Percentiles rank a stretch among this genome's conserved stretches.
Evolutionary conservation across 2,888 invertebrate genomes (phyloP).

Genomic region (Neoscelio sp.): DNA sequence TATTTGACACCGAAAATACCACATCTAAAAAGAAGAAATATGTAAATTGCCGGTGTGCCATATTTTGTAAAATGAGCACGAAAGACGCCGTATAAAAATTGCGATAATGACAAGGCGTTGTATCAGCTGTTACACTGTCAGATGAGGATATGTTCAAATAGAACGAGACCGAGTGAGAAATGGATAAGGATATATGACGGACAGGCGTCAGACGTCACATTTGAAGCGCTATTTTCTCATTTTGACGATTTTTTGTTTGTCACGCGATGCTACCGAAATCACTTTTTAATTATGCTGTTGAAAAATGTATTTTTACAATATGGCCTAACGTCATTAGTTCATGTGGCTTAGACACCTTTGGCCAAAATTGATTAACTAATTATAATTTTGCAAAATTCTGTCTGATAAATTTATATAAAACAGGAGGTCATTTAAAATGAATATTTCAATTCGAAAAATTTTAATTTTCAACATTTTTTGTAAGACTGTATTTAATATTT

Average conservation of each 20-base stretch:
- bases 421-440: too few species aligned
- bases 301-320: too few species aligned
- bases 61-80: conserved; percentile 47
- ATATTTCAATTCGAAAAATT: too few species aligned
- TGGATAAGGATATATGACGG: conserved; percentile 39
- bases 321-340: too few species aligned
- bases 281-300: conserved; percentile 34
- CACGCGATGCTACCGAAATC: conserved; percentile 40
- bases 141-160: conserved; percentile 33
- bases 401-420: too few species aligned
- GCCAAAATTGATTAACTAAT: too few species aligned
- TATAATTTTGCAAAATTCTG: too few species aligned
- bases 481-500: too few species aligned
- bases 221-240: conserved; percentile 51
- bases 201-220: conserved; percentile 61
- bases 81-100: conserved; percentile 50
- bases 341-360: too few species aligned
- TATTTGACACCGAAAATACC: conserved; percentile 62
- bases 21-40: conserved; percentile 26
- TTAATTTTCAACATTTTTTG: too few species aligned
- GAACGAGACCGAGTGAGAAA: conserved; percentile 16
- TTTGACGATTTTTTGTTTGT: conserved; percentile 46
- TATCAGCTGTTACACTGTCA: conserved; percentile 58
- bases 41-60: conserved; percentile 52
- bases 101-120: conserved; percentile 62